These are phyloP conservation scores for Parnassius mnemosyne DNA, from an alignment of 2,888 invertebrate species.

Conservation along the genomic window DNA sequence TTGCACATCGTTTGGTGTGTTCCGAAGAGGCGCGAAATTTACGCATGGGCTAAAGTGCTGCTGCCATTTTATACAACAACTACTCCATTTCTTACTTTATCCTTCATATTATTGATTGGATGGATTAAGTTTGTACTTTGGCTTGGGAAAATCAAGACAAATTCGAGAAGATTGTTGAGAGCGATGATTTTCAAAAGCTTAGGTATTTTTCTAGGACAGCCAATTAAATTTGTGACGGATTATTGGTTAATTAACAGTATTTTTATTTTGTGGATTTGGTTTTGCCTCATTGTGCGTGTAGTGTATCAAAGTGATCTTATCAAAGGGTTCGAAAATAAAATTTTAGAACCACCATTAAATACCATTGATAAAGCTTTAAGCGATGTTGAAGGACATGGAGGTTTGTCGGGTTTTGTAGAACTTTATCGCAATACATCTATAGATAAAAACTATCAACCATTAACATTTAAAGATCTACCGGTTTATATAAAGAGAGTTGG, in stretches of 20 bases:
- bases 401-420: slow-evolving; percentile 35
- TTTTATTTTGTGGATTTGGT: slow-evolving; percentile 58
- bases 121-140: slow-evolving; percentile 34
- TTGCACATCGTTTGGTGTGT: slow-evolving; percentile 48
- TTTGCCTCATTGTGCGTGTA: slow-evolving; percentile 53
- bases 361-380: slow-evolving; percentile 44
- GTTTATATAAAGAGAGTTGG: slow-evolving; percentile 38
- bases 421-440: slow-evolving; percentile 42
- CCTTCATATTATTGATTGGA: slow-evolving; percentile 37
- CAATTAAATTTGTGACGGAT: slow-evolving; percentile 41
- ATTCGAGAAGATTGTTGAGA: slow-evolving; percentile 16
- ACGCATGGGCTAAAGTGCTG: slow-evolving; percentile 47
- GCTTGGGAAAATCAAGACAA: slow-evolving; percentile 30
- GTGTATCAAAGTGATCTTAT: slow-evolving; percentile 55
- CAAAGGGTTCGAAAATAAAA: slow-evolving; percentile 42
- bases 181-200: slow-evolving; percentile 40
- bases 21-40: slow-evolving; percentile 45
- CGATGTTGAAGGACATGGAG: slow-evolving; percentile 46
- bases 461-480: slow-evolving; percentile 34
- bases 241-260: slow-evolving; percentile 44
- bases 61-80: slow-evolving; percentile 44
- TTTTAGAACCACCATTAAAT: slow-evolving; percentile 45
- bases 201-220: slow-evolving; percentile 52
- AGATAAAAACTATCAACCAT: slow-evolving; percentile 34
- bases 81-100: slow-evolving; percentile 39